Conservation (phyloP, 2,113 vertebrate genomes). For the Myotis brandtii region DNA sequence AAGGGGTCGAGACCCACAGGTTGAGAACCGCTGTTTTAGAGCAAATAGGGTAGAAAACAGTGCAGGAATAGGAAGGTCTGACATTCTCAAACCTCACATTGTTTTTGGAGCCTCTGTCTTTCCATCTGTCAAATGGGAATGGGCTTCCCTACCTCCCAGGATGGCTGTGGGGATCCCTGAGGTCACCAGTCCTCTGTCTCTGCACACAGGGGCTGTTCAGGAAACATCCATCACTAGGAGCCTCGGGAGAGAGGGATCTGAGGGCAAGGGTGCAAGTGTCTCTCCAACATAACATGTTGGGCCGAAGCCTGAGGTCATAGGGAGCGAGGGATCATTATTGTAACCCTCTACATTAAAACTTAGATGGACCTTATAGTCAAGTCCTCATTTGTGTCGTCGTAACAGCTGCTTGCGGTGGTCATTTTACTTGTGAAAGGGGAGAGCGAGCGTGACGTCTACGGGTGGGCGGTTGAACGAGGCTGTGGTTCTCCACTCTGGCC, state of each 20-base stretch:
- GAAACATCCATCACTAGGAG: neutral
- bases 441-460: accelerated
- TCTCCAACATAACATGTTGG: neutral
- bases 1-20: too few species aligned
- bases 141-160: neutral
- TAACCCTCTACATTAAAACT: neutral
- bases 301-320: neutral
- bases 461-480: neutral
- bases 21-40: too few species aligned
- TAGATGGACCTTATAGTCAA: neutral
- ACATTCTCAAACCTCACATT: neutral
- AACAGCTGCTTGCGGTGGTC: neutral
- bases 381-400: neutral
- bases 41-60: neutral
- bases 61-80: neutral
- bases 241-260: neutral
- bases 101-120: neutral
- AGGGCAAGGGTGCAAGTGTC: neutral
- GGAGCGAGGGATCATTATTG: neutral
- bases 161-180: neutral
- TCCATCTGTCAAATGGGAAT: neutral
- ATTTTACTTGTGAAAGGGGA: neutral
- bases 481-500: neutral
- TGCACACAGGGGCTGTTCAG: accelerated
- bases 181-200: neutral